Base-by-base conservation (phyloP, 2,797 vertebrate genomes). In the Xenops minutus region DNA sequence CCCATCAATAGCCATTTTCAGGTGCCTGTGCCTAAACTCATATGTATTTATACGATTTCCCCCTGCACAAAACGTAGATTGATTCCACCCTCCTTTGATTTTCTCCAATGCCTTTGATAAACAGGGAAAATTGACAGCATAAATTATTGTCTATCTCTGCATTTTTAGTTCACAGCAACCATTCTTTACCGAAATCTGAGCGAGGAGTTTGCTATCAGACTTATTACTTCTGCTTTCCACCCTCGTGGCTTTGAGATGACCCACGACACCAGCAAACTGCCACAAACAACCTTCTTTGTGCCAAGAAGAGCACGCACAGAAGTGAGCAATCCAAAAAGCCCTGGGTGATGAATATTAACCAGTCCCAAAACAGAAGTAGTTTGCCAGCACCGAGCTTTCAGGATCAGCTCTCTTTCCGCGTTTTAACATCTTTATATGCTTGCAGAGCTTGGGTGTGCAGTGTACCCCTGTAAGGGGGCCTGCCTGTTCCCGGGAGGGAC, bases 311-410 rank as follows among this genome's bases (percentile, higher is more conserved):
- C 22, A 1, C 8, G 24, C 68, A 32, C 81, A 68, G 68, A 97
- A 94, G 72, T 94, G 95, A 96, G 93, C 93, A 92, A 48, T 92
- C 89, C 64, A 10, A n/a, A 84, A 84, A 94, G 76, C 82, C 62
- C 88, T 66, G 66, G 34, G 29, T 88, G 87, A 96, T 96, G 92
- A 94, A 94, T 95, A 91, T 95, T 93, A 93, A 95, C 69, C 48
- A 96, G 54, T 3, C 76, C 56, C 62, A 66, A 78, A 37, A 44
- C 14, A 69, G 76, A 85, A 83, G 43, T 21, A 63, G 34, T 66
- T 88, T 88, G 62, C 79, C 82, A 78, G 52, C 8, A 19, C 67
- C 1, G 4, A 89, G 58, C 82, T 75, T 15, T 77, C 37, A 26
- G 80, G n/a, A 78, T 69, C 59, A 18, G 30, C 44, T 92, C 43